Percentiles rank a stretch among this genome's conserved stretches.
phyloP scores from a whole-genome alignment of 92 coral and sea anemone genomes.

The Palythoa caribaeorum region DNA sequence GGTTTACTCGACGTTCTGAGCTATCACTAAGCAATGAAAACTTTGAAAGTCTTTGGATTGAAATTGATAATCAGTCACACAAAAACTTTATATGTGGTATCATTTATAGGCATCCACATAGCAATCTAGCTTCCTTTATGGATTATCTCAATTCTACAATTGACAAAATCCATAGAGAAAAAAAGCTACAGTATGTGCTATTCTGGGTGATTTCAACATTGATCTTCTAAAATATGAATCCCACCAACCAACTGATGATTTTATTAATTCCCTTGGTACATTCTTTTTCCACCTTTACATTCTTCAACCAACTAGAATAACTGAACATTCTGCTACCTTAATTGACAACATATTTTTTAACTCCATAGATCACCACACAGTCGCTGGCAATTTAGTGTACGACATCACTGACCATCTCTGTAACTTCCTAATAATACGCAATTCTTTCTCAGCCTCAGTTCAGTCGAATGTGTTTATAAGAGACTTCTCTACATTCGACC shows the following conservation, averaged over 20 bases:
- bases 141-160: constrained; percentile 27
- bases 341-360: constrained; percentile 75
- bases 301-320: constrained; percentile 53
- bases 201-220: constrained; percentile 52
- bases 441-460: constrained; percentile 36
- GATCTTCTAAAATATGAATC: constrained; percentile 61
- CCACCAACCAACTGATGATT: constrained; percentile 65
- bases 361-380: constrained; percentile 59
- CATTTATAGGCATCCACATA: constrained; percentile 26
- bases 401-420: constrained; percentile 68
- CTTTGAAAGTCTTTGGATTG: constrained; percentile 27
- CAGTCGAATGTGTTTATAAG: constrained; percentile 29
- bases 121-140: constrained; percentile 15
- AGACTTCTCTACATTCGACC: constrained; percentile 31
- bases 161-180: constrained; percentile 27
- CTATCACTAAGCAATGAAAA: constrained; percentile 2
- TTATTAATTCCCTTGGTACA: constrained; percentile 60
- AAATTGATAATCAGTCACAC: constrained; percentile 22
- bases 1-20: constrained; percentile 23
- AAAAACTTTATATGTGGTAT: constrained; percentile 23
- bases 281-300: constrained; percentile 63
- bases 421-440: constrained; percentile 63
- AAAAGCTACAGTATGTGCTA: constrained; percentile 10
- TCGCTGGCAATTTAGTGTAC: constrained; percentile 63
- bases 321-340: constrained; percentile 68